Percentiles rank a stretch among this genome's conserved stretches.
Conservation (phyloP, 2,888 invertebrate species). For the Blera fallax region DNA sequence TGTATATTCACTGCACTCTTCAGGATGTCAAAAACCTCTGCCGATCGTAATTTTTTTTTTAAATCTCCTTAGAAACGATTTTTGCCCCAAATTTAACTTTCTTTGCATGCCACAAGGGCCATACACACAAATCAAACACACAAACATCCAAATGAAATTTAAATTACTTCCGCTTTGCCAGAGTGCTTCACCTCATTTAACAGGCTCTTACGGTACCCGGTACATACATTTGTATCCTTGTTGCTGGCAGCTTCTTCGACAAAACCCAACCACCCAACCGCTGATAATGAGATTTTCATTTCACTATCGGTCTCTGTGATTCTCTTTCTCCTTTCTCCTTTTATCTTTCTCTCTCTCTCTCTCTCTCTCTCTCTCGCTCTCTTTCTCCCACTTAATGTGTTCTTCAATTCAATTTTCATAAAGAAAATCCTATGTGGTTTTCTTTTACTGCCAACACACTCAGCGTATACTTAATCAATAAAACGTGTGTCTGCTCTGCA, state of each 20-base stretch:
- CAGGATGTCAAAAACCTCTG: not conserved
- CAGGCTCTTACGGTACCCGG: constrained; percentile 20
- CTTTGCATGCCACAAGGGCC: not conserved
- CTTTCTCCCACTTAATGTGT: not conserved
- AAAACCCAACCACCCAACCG: constrained; percentile 26
- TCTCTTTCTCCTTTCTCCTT: not conserved
- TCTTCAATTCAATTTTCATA: constrained; percentile 63
- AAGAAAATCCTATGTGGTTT: constrained; percentile 49
- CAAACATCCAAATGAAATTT: constrained; percentile 60
- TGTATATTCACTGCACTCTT: not conserved
- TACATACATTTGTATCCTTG: constrained; percentile 18
- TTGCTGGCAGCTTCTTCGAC: not conserved
- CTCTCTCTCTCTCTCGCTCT: not conserved
- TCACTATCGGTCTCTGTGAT: constrained; percentile 31
- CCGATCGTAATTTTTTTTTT: not conserved
- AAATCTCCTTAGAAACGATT: not conserved
- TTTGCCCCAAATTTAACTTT: not conserved
- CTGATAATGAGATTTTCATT: constrained; percentile 60
- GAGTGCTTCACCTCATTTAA: constrained; percentile 62
- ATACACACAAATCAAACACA: constrained; percentile 9
- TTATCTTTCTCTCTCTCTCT: not conserved
- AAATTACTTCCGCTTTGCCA: constrained; percentile 66
- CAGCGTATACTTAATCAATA: constrained; percentile 45
- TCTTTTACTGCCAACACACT: constrained; percentile 49
- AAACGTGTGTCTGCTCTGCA: not conserved